Evolutionary conservation across 2,888 invertebrate genomes (phyloP).

Genomic region (Eupithecia pulchellata): DNA sequence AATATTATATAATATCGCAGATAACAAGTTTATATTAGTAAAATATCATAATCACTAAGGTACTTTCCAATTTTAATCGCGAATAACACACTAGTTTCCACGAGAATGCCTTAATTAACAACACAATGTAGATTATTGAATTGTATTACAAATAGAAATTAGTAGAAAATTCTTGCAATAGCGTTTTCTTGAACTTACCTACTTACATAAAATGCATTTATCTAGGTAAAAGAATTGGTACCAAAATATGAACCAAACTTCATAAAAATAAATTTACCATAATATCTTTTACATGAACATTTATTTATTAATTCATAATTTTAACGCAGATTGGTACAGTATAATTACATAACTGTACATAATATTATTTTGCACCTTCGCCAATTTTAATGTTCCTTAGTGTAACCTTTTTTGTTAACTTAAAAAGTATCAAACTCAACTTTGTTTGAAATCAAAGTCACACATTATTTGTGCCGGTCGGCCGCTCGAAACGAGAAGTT

Average conservation of each 20-base stretch:
- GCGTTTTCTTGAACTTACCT: background rate
- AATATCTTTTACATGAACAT: no score
- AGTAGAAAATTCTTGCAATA: background rate
- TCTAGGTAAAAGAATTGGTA: background rate
- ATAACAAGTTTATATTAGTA: conserved; percentile 60
- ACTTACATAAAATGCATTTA: background rate
- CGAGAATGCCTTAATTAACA: background rate
- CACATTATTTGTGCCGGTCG: conserved; percentile 60
- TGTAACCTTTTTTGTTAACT: no score
- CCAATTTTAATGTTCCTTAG: no score
- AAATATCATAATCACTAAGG: conserved; percentile 62
- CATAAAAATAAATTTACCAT: background rate
- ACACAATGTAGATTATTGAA: background rate
- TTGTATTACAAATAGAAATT: background rate
- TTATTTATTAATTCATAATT: no score
- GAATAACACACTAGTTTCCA: background rate
- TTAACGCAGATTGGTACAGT: no score
- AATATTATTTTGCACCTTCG: no score
- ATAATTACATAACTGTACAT: no score
- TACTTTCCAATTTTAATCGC: conserved; percentile 3
- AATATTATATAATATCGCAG: conserved; percentile 60
- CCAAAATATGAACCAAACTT: background rate
- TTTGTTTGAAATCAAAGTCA: conserved; percentile 52
- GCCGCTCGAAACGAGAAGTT: conserved; percentile 54
- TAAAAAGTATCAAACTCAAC: conserved; percentile 37